A percentile compares a stretch with the other conserved stretches of the same genome.
These are phyloP conservation scores for Venusia cambrica DNA, from an alignment of 2,888 invertebrate species.

Conservation along the genomic window DNA sequence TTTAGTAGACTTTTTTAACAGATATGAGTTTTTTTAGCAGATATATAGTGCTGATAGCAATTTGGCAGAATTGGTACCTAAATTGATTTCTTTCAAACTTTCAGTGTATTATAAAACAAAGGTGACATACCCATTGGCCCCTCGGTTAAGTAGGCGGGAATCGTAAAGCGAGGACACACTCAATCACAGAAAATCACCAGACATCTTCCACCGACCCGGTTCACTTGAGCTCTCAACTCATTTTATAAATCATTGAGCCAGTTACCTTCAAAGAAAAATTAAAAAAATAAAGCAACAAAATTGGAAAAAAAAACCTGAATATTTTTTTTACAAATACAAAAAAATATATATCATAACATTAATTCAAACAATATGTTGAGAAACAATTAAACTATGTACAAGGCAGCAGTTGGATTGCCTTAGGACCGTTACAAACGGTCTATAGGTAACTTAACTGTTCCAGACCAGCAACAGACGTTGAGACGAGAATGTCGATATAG, in stretches of 20 bases:
- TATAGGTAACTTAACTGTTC: neutral
- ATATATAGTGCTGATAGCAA: too few species aligned
- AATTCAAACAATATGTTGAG: too few species aligned
- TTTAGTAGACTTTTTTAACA: too few species aligned
- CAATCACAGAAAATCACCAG: slow-evolving; percentile 45
- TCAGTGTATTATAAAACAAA: slow-evolving; percentile 15
- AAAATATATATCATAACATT: neutral
- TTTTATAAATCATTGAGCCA: slow-evolving; percentile 29
- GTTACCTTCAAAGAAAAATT: slow-evolving; percentile 50
- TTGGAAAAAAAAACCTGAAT: too few species aligned
- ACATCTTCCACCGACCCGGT: slow-evolving; percentile 29
- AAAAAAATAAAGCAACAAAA: slow-evolving; percentile 29
- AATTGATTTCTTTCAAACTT: too few species aligned
- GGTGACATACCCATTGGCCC: slow-evolving; percentile 71
- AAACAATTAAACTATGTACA: too few species aligned
- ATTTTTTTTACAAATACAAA: too few species aligned
- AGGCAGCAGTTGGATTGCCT: too few species aligned
- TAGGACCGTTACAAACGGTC: too few species aligned
- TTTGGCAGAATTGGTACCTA: too few species aligned
- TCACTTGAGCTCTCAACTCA: slow-evolving; percentile 40
- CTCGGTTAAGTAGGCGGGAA: slow-evolving; percentile 68
- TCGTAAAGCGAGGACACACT: slow-evolving; percentile 48
- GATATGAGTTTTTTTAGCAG: too few species aligned
- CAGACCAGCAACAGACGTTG: too few species aligned
- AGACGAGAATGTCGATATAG: slow-evolving; percentile 14